These are phyloP conservation scores for Temnothorax nylanderi DNA, from an alignment of 1,140 invertebrate species.

Conservation along the genomic window DNA sequence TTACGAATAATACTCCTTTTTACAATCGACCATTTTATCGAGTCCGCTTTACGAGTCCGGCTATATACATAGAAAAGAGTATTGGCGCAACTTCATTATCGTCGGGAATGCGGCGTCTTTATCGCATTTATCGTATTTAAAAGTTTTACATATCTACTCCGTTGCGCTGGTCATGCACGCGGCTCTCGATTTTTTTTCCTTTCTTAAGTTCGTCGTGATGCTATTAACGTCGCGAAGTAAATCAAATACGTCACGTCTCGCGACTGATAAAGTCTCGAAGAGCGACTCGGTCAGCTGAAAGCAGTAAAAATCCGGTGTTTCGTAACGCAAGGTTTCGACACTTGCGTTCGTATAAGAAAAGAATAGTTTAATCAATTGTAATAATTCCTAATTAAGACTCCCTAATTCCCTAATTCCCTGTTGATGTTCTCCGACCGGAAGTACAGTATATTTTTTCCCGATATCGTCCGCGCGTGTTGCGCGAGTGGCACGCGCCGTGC, in stretches of 20 bases:
- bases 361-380: background rate
- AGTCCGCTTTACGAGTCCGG: background rate
- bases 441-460: background rate
- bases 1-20: background rate
- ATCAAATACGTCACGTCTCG: background rate
- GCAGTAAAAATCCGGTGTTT: background rate
- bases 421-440: background rate
- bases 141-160: constrained; percentile 8
- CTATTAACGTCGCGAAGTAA: constrained; percentile 28
- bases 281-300: background rate
- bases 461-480: background rate
- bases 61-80: background rate
- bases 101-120: background rate
- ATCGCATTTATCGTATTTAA: constrained; percentile 26
- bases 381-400: background rate
- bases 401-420: too few species aligned
- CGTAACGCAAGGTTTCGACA: background rate
- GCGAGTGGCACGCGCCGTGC: background rate
- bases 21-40: background rate
- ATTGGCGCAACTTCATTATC: background rate
- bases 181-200: background rate
- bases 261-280: constrained; percentile 11
- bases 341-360: background rate
- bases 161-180: constrained; percentile 65
- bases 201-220: background rate